phyloP scores from a whole-genome alignment of 2,888 invertebrate genomes.

The Metopia argyrocephala region DNA sequence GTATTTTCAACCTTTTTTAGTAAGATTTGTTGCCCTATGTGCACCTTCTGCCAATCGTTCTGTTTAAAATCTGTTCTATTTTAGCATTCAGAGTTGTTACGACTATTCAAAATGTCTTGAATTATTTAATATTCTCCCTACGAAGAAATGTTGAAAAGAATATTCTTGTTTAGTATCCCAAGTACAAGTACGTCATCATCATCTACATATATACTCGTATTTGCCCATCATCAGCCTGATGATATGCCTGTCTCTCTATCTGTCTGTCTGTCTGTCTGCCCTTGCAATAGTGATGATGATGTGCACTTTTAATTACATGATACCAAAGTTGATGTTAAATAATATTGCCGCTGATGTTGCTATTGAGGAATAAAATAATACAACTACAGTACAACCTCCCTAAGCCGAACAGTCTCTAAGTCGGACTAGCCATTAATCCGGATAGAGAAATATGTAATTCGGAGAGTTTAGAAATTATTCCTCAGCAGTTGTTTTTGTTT shows the following conservation, averaged over 20 bases:
- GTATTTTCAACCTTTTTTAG: too few species aligned
- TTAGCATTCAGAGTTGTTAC: conserved; percentile 47
- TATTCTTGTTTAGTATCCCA: too few species aligned
- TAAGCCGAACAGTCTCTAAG: too few species aligned
- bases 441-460: too few species aligned
- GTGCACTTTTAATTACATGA: conserved; percentile 64
- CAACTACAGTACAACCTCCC: too few species aligned
- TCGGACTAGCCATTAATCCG: too few species aligned
- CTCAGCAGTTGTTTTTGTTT: too few species aligned
- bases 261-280: background rate
- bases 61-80: conserved; percentile 41
- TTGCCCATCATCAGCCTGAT: background rate
- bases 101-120: conserved; percentile 50
- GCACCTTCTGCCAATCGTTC: background rate
- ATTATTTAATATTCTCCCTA: conserved; percentile 46
- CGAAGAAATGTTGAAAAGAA: background rate
- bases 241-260: background rate
- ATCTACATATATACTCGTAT: too few species aligned
- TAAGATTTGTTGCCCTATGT: background rate
- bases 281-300: conserved; percentile 7
- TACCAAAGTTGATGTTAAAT: conserved; percentile 57
- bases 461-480: too few species aligned
- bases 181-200: too few species aligned
- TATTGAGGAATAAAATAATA: conserved; percentile 51
- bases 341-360: conserved; percentile 39